Base-by-base conservation (phyloP, 2,797 vertebrate genomes). In the Paedocypris micromegethes region DNA sequence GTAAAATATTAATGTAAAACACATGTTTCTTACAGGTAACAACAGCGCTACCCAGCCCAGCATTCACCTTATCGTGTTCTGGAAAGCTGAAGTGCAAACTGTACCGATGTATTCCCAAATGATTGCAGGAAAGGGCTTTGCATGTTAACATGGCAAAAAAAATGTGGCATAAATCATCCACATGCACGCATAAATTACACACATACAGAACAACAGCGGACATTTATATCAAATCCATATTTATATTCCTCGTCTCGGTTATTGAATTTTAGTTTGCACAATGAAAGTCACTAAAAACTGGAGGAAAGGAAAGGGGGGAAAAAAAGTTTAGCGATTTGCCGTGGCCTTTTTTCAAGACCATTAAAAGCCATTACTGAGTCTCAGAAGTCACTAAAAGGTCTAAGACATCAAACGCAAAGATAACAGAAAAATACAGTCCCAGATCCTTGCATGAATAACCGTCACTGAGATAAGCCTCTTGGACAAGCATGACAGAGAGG, bases 401-500 rank as follows among this genome's bases (percentile, higher is more conserved):
- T 61, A 70, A 70, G 60, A 70, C 68, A 64, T 70, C 68, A 70
- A 70, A 70, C 44, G 47, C 68, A 63, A 64, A 70, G 68, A 70
- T 70, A 70, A 70, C 53, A 43, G 53, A 58, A 44, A 64, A 70
- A 63, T 64, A 64, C 54, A 64, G 54, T 52, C 54, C 60, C 60
- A 64, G 54, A 70, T 70, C 68, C 46, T 48, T 52, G 68, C 68
- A 50, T 70, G 68, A 70, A 70, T 70, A 70, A 58, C 52, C 63
- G 47, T 51, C 47, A 37, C 8, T 49, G 60, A 64, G 68, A 70
- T 70, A 70, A 70, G 66, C 66, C 60, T 42, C 43, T 60, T 68
- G 66, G 66, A 68, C 66, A 47, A 68, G 68, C 68, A 64, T 70
- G 68, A 70, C 68, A 64, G 68, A 70, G 57, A 70, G 60, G 60